phyloP scores from a whole-genome alignment of 2,797 vertebrate species.

The Geotrypetes seraphini region DNA sequence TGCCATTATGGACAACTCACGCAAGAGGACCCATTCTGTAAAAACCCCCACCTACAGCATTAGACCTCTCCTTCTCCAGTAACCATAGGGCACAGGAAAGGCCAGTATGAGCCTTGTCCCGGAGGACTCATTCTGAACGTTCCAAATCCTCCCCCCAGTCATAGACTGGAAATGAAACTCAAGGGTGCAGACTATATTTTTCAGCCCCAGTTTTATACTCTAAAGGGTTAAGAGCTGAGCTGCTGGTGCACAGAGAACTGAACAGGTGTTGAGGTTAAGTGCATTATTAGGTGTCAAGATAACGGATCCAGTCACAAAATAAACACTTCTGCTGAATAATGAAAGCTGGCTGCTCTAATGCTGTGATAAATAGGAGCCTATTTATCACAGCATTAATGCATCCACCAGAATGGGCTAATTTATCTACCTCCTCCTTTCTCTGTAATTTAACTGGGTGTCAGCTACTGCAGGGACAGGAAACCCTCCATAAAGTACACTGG shows the following conservation, averaged over 20 bases:
- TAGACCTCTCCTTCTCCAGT: no score
- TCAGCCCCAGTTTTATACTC: neutral
- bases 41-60: no score
- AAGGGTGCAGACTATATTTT: no score
- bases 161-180: no score
- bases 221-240: neutral
- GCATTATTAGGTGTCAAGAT: constrained; percentile 13
- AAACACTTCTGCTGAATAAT: constrained; percentile 21
- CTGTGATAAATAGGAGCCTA: no score
- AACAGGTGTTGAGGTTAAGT: constrained; percentile 13
- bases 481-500: neutral
- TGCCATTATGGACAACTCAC: no score
- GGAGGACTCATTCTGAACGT: no score
- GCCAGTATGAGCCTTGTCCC: no score
- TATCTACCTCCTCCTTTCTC: neutral
- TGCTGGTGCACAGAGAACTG: neutral
- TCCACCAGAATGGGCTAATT: neutral
- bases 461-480: constrained; percentile 1
- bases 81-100: no score
- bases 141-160: no score
- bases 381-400: constrained; percentile 9
- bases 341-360: constrained; percentile 1
- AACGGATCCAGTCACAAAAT: constrained; percentile 17
- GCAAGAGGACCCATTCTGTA: no score
- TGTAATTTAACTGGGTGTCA: neutral